Evolutionary conservation across 2,888 invertebrate genomes (phyloP), one percentile per base, ranked within the genome.

Genomic region (Neelides folsomi): DNA sequence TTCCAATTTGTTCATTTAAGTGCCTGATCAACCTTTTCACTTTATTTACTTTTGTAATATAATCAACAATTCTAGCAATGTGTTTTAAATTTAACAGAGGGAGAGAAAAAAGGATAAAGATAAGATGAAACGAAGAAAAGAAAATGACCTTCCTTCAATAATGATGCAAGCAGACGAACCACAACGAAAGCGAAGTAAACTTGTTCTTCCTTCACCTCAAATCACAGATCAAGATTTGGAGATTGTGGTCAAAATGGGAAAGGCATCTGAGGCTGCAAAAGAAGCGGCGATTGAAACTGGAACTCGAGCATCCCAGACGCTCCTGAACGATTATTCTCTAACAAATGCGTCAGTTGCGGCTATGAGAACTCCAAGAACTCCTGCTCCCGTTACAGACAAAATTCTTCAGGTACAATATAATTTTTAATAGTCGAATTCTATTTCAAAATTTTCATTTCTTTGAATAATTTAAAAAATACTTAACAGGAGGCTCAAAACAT

Each of bases 401-500:
- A 78, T 76, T 51, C 66, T 76, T 43, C 73, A 74, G 70, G 74
- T 74, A 60, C 46, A 52, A 13, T 43, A 44, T 42, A 10, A 19
- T 45, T 54, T 13, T 49, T 10, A 20, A 20, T 27, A 6, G 35
- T 18, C 10, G 19, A 15, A 47, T 43, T n/a, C n/a, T n/a, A n/a
- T n/a, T n/a, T n/a, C n/a, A n/a, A n/a, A n/a, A n/a, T n/a, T n/a
- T n/a, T n/a, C n/a, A n/a, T n/a, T n/a, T n/a, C n/a, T n/a, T n/a
- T n/a, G n/a, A n/a, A n/a, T n/a, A n/a, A n/a, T n/a, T 49, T 40
- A 12, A 51, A 40, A 12, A 76, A 80, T 62, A 81, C 85, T 58
- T 76, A 86, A 56, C 83, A 94, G 79, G 97, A 97, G 72, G 97
- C 97, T 0, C 94, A 97, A 71, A 97, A 98, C 69, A 86, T 98